phyloP scores from a whole-genome alignment of 2,888 invertebrate genomes.

The Amorpha juglandis region DNA sequence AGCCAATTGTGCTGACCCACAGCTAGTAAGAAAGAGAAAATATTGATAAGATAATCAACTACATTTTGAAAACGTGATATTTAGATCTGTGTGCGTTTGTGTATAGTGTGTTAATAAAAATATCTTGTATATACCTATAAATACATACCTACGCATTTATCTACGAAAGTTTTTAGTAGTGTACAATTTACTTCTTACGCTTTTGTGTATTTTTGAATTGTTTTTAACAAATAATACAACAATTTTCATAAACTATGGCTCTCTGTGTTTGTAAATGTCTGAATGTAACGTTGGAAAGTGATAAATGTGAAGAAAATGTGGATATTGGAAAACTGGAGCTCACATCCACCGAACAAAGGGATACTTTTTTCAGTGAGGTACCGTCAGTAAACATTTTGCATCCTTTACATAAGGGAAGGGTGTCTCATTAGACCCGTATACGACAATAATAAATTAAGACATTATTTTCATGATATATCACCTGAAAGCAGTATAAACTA shows the following conservation, averaged over 20 bases:
- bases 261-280: constrained; percentile 89
- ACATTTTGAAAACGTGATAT: constrained; percentile 33
- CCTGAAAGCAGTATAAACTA: constrained; percentile 25
- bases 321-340: constrained; percentile 84
- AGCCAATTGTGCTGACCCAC: not conserved
- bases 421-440: constrained; percentile 40
- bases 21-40: constrained; percentile 36
- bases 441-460: constrained; percentile 27
- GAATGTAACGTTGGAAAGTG: constrained; percentile 87
- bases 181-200: constrained; percentile 55
- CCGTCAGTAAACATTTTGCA: constrained; percentile 74
- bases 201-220: constrained; percentile 66
- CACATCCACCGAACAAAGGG: constrained; percentile 84
- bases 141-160: constrained; percentile 47
- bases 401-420: constrained; percentile 70
- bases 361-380: constrained; percentile 88
- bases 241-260: constrained; percentile 74
- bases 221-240: constrained; percentile 51
- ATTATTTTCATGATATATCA: constrained; percentile 29
- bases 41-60: constrained; percentile 35
- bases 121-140: constrained; percentile 46
- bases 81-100: constrained; percentile 39
- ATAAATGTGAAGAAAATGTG: constrained; percentile 82
- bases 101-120: constrained; percentile 40
- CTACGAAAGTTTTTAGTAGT: constrained; percentile 52